Evolutionary conservation across 2,113 vertebrate species (phyloP), one percentile per base, ranked within the genome.

Genomic region (Callipepla californica): DNA sequence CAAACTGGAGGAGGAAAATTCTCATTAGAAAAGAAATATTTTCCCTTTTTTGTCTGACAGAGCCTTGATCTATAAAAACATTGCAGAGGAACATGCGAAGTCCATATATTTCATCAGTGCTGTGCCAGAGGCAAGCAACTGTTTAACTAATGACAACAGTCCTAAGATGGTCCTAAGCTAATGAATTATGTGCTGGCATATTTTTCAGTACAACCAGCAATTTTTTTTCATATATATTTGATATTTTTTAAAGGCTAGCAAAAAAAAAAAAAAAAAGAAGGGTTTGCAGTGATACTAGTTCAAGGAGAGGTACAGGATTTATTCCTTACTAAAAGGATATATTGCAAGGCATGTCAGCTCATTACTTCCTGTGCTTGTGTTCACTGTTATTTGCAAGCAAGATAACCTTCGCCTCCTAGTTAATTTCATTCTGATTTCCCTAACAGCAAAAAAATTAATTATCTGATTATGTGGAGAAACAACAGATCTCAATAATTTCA

Each of bases 111-210:
- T 62, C 44, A 74, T 50, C 68, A 51, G 5, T 45, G 73, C 19
- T 67, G 14, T 85, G 59, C 67, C 67, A 77, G 45, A 80, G 79
- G 82, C 81, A 85, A 79, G 20, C 14, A 72, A 50, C n/a, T 48
- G 15, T 73, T 45, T 85, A 38, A 58, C 72, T 80, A 45, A 69
- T 58, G 58, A 69, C 51, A 88, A 2, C 18, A 89, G 48, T 11
- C 26, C 5, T 74, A 58, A 62, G 6, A 18, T 48, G 8, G n/a
- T n/a, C 44, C 53, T 92, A 59, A 66, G 30, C 23, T 77, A 55
- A 87, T 69, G 30, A 85, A 92, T 95, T 80, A 92, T 91, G 58
- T 36, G 77, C 30, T 30, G 77, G 12, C 25, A 34, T 53, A 74
- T 85, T 85, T 91, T 91, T 74, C 58, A 87, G 1, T 61, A 11